Conservation (phyloP, 2,113 vertebrate genomes). For the Hassar affinis region DNA sequence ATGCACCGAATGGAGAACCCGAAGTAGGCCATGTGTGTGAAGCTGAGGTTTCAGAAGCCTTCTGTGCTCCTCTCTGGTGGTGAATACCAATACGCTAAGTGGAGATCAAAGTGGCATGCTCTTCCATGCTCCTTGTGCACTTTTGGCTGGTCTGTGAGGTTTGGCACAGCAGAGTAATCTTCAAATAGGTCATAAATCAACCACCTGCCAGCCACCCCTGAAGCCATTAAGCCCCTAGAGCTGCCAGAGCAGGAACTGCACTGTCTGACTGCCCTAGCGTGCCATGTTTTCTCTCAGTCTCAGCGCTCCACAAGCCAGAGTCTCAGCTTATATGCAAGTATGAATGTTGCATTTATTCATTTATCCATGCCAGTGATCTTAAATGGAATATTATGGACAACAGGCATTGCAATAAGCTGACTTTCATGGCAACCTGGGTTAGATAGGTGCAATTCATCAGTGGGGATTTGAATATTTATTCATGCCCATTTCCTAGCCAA, state of each 20-base stretch:
- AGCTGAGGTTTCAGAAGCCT: not conserved
- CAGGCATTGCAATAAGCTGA: constrained; percentile 51
- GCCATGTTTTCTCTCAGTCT: not conserved
- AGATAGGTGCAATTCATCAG: constrained; percentile 43
- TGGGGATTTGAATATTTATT: constrained; percentile 59
- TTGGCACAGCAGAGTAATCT: constrained; percentile 26
- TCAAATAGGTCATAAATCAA: constrained; percentile 42
- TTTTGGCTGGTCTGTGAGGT: constrained; percentile 18
- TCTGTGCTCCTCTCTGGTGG: constrained; percentile 39
- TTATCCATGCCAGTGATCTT: constrained; percentile 13
- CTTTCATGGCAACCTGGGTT: constrained; percentile 40
- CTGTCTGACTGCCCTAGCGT: constrained; percentile 9
- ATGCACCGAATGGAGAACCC: not conserved
- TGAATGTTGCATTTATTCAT: not conserved
- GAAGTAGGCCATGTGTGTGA: not conserved
- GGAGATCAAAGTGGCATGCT: constrained; percentile 57
- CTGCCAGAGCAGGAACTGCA: not conserved
- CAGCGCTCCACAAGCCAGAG: not conserved
- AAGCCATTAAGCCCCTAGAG: constrained; percentile 21
- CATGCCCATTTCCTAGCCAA: constrained; percentile 56
- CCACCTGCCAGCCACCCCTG: constrained; percentile 33
- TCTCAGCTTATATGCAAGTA: not conserved
- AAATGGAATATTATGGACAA: constrained; percentile 42
- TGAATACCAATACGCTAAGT: constrained; percentile 60
- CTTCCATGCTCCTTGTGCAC: constrained; percentile 20